Conservation (phyloP, 2,113 vertebrate genomes). For the Acrocephalus arundinaceus region DNA sequence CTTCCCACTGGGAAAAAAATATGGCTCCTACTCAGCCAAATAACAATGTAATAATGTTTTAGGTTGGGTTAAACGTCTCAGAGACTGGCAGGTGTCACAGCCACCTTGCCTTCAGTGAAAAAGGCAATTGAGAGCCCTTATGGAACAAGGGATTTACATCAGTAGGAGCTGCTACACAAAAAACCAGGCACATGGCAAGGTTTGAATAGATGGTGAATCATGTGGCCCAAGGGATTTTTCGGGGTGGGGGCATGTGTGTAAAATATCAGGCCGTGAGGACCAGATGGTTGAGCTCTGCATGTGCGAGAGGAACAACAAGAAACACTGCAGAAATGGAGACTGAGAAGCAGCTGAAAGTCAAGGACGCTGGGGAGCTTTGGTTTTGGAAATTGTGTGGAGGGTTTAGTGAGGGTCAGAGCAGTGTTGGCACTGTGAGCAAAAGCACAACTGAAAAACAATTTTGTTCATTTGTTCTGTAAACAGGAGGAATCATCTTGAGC, state of each 20-base stretch:
- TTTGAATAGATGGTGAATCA: slow-evolving; percentile 62
- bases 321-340: background rate
- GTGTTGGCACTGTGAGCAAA: background rate
- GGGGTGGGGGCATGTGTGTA: background rate
- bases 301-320: slow-evolving; percentile 16
- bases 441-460: background rate
- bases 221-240: slow-evolving; percentile 54
- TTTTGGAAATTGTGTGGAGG: background rate
- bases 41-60: slow-evolving; percentile 16
- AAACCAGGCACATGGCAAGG: slow-evolving; percentile 41
- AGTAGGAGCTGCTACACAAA: slow-evolving; percentile 31
- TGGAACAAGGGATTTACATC: slow-evolving; percentile 50
- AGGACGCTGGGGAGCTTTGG: background rate
- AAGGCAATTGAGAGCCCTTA: slow-evolving; percentile 42
- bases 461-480: background rate
- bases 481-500: background rate
- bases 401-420: background rate
- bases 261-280: slow-evolving; percentile 30
- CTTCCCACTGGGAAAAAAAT: background rate
- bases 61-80: background rate
- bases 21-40: background rate
- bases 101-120: slow-evolving; percentile 50
- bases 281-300: slow-evolving; percentile 50
- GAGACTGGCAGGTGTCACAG: slow-evolving; percentile 43
- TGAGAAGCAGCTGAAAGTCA: slow-evolving; percentile 31